Base-by-base conservation (phyloP, 2,113 vertebrate genomes). In the Drymodes brunneopygia region DNA sequence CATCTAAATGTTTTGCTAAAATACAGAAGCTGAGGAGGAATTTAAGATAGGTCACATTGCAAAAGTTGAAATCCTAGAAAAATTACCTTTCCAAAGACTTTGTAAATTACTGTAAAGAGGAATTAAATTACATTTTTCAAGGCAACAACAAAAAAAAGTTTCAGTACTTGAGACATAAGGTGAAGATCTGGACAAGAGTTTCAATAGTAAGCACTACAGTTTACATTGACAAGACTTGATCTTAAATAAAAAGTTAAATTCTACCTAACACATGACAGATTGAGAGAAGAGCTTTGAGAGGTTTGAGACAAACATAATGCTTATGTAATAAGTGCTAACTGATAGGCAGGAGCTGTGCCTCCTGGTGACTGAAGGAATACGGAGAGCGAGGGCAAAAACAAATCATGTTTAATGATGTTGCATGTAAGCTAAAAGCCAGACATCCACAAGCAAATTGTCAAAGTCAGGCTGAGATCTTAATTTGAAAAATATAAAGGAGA, bases 351-450 rank as follows among this genome's bases (percentile, higher is more conserved):
- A 88, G 36, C 53, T 85, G 53, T 61, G 72, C 40, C 15, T 62
- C 27, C 33, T 24, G 22, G 33, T 64, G 74, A 53, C 21, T 69
- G 33, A 72, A 57, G 27, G 48, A 92, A 45, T 33, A 64, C 5
- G 5, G n/a, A 45, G 48, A 79, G 15, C 0, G 3, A 90, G 61
- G 53, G 85, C 0, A 0, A 94, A 25, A 24, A 88, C 0, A 0
- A 92, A 67, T 14, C 24, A 3, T 29, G 11, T 71, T 85, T 67
- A 81, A 54, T 51, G 57, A 85, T 50, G 22, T 22, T 92, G 56
- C 44, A 71, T 0, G 0, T 47, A 36, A 66, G 27, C 57, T 82
- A 44, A 74, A 88, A 79, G 53, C 53, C 70, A 85, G 23, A 74
- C 19, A 87, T 27, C 29, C 65, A 60, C 15, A 72, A 48, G 79